Conservation (phyloP, 1,140 invertebrate species). For the Ips nitidus region DNA sequence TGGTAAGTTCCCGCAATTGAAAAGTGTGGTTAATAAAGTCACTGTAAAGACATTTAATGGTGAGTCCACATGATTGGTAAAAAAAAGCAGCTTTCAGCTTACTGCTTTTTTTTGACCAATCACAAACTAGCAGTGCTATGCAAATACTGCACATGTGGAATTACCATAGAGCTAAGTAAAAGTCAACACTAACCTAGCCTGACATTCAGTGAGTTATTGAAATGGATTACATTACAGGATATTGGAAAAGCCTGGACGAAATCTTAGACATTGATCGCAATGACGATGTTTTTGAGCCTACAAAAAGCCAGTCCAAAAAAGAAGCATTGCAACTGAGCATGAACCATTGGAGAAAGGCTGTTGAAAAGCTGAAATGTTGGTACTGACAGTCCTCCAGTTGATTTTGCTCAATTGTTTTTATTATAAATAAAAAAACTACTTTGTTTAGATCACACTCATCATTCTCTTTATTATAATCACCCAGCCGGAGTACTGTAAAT, state of each 20-base stretch:
- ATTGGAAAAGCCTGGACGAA: background rate
- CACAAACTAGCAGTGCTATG: too few species aligned
- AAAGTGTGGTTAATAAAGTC: background rate
- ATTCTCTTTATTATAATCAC: too few species aligned
- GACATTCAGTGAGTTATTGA: background rate
- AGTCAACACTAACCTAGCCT: too few species aligned
- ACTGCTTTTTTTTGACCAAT: too few species aligned
- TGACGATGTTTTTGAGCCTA: conserved; percentile 17
- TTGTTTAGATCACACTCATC: too few species aligned
- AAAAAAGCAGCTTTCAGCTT: too few species aligned
- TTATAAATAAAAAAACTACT: background rate
- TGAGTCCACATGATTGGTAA: too few species aligned
- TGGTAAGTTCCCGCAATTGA: conserved; percentile 56
- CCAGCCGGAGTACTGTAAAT: too few species aligned
- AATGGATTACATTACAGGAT: too few species aligned
- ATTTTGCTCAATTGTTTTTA: background rate
- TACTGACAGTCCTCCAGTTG: background rate
- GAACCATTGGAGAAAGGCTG: conserved; percentile 1
- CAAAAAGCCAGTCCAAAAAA: background rate
- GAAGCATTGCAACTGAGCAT: background rate
- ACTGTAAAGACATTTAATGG: too few species aligned
- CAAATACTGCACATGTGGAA: too few species aligned
- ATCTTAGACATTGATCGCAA: background rate
- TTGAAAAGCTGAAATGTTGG: conserved; percentile 16
- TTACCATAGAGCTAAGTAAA: too few species aligned